phyloP scores from a whole-genome alignment of 64 coral and sea anemone genomes.

The Montipora efflorescens region DNA sequence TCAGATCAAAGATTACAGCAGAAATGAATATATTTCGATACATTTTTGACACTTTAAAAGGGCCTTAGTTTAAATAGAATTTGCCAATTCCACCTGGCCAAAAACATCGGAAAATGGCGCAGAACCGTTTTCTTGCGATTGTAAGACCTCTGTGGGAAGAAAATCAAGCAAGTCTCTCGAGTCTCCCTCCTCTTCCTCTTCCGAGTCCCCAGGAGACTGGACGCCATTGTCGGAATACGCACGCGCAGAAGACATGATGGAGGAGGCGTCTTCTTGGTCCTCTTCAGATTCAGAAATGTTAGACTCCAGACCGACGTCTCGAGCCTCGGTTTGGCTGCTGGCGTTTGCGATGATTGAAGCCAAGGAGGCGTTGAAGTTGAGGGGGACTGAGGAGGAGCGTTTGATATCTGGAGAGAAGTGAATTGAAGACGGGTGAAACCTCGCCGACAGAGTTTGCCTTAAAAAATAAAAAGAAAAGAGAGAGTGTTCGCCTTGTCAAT shows the following conservation, averaged over 20 bases:
- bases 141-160: constrained; percentile 21
- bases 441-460: constrained; percentile 76
- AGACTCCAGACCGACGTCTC: constrained; percentile 72
- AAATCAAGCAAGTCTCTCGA: constrained; percentile 64
- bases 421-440: constrained; percentile 36
- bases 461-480: neutral
- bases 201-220: constrained; percentile 71
- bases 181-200: constrained; percentile 39
- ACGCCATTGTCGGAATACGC: constrained; percentile 77
- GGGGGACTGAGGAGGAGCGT: constrained; percentile 70
- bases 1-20: too few relatives aligned
- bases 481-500: too few relatives aligned
- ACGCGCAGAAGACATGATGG: constrained; percentile 92
- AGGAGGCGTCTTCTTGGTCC: constrained; percentile 71
- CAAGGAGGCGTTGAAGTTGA: constrained; percentile 81
- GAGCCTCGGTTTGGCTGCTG: constrained; percentile 75
- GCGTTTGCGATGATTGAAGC: constrained; percentile 87
- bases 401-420: constrained; percentile 54
- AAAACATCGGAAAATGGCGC: constrained; percentile 67
- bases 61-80: constrained; percentile 66
- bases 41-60: neutral
- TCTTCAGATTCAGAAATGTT: constrained; percentile 86
- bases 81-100: constrained; percentile 64
- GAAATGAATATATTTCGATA: too few relatives aligned
- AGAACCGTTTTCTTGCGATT: constrained; percentile 74